Percentiles rank a stretch among this genome's conserved stretches.
phyloP scores from a whole-genome alignment of 2,797 vertebrate species.

The Onychomys arenicola region DNA sequence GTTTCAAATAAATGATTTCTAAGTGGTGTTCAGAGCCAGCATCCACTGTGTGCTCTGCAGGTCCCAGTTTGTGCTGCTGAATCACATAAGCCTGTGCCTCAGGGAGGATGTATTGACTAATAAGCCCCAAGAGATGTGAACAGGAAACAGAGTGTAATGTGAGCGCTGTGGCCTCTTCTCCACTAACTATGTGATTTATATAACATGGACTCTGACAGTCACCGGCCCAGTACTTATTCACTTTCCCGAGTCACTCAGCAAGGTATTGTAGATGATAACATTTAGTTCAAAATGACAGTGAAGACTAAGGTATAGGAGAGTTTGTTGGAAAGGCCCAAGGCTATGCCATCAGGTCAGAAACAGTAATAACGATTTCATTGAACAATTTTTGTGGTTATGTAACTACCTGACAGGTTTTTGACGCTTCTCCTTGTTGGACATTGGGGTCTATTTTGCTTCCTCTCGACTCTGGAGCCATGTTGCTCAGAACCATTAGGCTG shows the following conservation, averaged over 20 bases:
- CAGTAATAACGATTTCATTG: background rate
- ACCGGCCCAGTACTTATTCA: background rate
- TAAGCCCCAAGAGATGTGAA: constrained; percentile 20
- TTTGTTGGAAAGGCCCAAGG: constrained; percentile 1
- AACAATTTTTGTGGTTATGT: background rate
- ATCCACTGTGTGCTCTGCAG: background rate
- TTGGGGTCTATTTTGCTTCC: background rate
- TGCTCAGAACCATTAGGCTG: background rate
- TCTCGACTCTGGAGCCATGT: background rate
- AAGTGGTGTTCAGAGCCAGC: background rate
- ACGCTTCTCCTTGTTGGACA: background rate
- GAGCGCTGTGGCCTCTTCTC: background rate
- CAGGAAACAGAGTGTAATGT: background rate
- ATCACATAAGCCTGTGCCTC: background rate
- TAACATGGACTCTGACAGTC: background rate
- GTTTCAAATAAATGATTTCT: background rate
- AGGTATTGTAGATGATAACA: background rate
- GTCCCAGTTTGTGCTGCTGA: background rate
- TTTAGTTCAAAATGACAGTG: background rate
- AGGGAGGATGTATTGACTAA: constrained; percentile 9
- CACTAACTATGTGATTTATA: background rate
- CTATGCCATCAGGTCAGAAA: background rate
- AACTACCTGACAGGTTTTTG: background rate
- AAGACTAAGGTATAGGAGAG: background rate
- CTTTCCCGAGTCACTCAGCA: background rate